These are phyloP conservation scores for Misgurnus mizolepis DNA, from an alignment of 2,113 vertebrate species.

Conservation along the genomic window DNA sequence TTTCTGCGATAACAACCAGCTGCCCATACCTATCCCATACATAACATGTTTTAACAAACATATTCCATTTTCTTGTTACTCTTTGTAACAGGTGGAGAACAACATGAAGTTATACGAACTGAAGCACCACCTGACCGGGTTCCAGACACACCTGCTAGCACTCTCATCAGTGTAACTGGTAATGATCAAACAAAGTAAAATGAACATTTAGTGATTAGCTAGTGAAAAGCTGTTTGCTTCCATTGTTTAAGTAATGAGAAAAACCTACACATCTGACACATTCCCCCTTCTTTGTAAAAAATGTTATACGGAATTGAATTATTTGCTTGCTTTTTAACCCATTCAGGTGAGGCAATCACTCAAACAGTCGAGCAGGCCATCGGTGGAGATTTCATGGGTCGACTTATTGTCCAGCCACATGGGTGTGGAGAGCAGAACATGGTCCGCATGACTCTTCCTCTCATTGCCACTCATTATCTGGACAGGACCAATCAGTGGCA, in stretches of 20 bases:
- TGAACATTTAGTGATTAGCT: neutral
- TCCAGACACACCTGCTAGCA: slow-evolving; percentile 56
- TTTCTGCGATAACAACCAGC: neutral
- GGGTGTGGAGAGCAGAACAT: slow-evolving; percentile 64
- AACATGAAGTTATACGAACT: slow-evolving; percentile 6
- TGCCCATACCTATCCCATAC: too few relatives aligned
- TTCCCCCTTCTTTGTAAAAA: too few relatives aligned
- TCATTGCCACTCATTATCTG: slow-evolving; percentile 59
- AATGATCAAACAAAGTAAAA: neutral
- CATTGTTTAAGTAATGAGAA: neutral
- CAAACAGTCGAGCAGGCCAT: slow-evolving; percentile 60
- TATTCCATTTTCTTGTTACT: neutral
- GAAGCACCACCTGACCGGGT: slow-evolving; percentile 15
- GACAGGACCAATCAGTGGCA: slow-evolving; percentile 64
- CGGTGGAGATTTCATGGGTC: slow-evolving; percentile 29
- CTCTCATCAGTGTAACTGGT: slow-evolving; percentile 64
- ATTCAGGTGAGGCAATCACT: slow-evolving; percentile 61
- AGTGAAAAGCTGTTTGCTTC: neutral
- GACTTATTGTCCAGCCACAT: slow-evolving; percentile 41
- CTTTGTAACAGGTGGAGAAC: slow-evolving; percentile 37
- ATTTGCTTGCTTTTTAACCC: too few relatives aligned
- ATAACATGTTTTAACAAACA: too few relatives aligned
- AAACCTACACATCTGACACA: too few relatives aligned
- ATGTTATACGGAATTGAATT: too few relatives aligned
- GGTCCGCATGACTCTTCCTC: slow-evolving; percentile 42